Conservation (phyloP, 2,888 invertebrate species). For the Odontothrips loti region DNA sequence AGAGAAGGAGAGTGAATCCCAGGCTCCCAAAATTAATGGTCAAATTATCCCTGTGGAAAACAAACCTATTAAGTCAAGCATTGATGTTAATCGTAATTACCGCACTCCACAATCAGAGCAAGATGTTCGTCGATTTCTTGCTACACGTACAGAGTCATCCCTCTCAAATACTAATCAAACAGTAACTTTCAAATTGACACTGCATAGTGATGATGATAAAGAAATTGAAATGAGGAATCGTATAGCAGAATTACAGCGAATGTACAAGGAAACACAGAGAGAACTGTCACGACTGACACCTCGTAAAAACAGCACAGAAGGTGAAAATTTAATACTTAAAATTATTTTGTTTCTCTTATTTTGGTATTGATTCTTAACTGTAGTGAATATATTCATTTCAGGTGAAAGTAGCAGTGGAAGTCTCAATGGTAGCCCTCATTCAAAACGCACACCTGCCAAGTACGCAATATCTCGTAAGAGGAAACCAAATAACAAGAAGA, state of each 20-base stretch:
- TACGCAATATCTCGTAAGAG: background rate
- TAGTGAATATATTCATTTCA: background rate
- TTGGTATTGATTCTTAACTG: background rate
- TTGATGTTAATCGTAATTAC: slow-evolving; percentile 41
- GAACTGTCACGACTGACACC: slow-evolving; percentile 70
- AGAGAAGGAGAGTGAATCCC: slow-evolving; percentile 43
- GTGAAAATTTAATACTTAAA: background rate
- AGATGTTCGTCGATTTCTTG: slow-evolving; percentile 37
- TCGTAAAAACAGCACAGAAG: slow-evolving; percentile 43
- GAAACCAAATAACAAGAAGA: background rate
- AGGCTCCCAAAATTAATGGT: slow-evolving; percentile 45
- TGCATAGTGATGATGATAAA: slow-evolving; percentile 10
- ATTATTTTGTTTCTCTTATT: background rate
- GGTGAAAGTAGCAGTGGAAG: background rate
- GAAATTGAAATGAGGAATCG: slow-evolving; percentile 64
- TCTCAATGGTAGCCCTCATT: background rate
- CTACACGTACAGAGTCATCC: slow-evolving; percentile 8
- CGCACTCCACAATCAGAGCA: slow-evolving; percentile 41
- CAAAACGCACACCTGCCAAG: background rate
- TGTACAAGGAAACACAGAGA: slow-evolving; percentile 77
- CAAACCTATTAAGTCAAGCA: background rate
- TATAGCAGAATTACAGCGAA: slow-evolving; percentile 73
- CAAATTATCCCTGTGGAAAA: background rate
- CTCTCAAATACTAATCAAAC: background rate
- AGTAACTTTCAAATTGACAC: background rate